phyloP scores from a whole-genome alignment of 2,888 invertebrate species.

The Orthosia gracilis region DNA sequence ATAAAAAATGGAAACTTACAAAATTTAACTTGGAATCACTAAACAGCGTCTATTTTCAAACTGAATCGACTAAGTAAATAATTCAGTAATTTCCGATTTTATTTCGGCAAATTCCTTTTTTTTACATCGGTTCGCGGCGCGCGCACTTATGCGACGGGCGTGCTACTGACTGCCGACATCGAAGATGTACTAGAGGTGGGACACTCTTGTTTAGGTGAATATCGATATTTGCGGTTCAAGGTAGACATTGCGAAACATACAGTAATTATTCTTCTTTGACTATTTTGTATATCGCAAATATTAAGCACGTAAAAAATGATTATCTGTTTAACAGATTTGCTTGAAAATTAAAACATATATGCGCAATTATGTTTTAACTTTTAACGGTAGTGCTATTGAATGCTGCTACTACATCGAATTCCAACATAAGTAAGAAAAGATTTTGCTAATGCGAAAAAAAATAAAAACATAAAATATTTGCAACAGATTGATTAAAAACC shows the following conservation, averaged over 20 bases:
- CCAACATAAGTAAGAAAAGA: no score
- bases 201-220: constrained; percentile 58
- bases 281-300: neutral
- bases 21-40: constrained; percentile 50
- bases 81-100: constrained; percentile 25
- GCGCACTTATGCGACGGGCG: constrained; percentile 80
- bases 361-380: no score
- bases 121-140: constrained; percentile 69
- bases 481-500: no score
- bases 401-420: no score
- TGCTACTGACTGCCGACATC: constrained; percentile 82
- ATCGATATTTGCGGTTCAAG: constrained; percentile 70
- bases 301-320: neutral
- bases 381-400: no score
- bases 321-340: no score
- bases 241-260: neutral
- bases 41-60: constrained; percentile 36
- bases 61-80: constrained; percentile 23
- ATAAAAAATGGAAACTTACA: constrained; percentile 57
- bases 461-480: no score
- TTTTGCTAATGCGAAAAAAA: no score
- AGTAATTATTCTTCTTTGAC: neutral
- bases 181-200: constrained; percentile 77
- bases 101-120: constrained; percentile 58
- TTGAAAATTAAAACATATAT: no score